Evolutionary conservation across 2,888 invertebrate species (phyloP).

Genomic region (Dendrolimus houi): DNA sequence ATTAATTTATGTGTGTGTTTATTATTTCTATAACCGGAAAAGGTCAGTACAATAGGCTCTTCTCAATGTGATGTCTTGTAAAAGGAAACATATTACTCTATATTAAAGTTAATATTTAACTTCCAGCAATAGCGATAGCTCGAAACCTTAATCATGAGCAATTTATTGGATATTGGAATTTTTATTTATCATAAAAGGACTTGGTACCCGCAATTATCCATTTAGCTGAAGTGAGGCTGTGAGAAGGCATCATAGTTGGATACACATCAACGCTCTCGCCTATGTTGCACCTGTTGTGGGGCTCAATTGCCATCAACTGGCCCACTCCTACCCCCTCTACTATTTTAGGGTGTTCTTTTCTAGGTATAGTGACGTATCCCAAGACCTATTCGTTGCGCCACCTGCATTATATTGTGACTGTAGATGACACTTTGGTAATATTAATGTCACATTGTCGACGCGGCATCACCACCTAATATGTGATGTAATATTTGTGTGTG

Average conservation of each 20-base stretch:
- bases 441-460: conserved; percentile 68
- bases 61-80: conserved; percentile 49
- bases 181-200: conserved; percentile 63
- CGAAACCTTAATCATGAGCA: conserved; percentile 65
- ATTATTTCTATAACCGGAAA: conserved; percentile 39
- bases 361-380: conserved; percentile 61
- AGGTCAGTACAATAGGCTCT: conserved; percentile 71
- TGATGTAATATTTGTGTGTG: conserved; percentile 70
- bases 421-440: conserved; percentile 64
- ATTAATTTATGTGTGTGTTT: conserved; percentile 33
- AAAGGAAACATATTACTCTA: conserved; percentile 51
- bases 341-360: conserved; percentile 76
- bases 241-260: conserved; percentile 41
- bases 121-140: conserved; percentile 71
- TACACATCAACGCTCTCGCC: conserved; percentile 32
- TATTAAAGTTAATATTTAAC: conserved; percentile 75
- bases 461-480: conserved; percentile 58
- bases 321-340: conserved; percentile 30
- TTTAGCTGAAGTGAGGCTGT: conserved; percentile 59
- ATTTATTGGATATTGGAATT: conserved; percentile 66
- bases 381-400: conserved; percentile 52
- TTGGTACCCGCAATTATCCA: conserved; percentile 48
- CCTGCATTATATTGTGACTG: conserved; percentile 53
- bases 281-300: conserved; percentile 16
- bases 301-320: too few species aligned